A percentile compares a stretch with the other conserved stretches of the same genome.
Conservation (phyloP, 2,888 invertebrate species). For the Graphium colonna region DNA sequence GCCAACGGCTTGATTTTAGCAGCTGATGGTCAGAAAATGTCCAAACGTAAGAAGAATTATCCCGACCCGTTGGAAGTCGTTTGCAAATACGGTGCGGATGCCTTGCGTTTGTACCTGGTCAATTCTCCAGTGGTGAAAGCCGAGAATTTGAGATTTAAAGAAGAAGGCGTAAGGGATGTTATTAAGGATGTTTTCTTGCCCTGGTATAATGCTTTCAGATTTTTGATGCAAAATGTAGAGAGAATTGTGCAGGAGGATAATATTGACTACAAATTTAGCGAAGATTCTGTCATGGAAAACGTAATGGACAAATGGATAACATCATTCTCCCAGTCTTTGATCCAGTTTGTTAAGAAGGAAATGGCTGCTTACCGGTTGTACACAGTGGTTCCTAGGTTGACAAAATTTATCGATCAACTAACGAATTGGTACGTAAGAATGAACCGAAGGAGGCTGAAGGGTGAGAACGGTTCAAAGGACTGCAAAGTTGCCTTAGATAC, state of each 20-base stretch:
- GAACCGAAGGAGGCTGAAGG: constrained; percentile 97
- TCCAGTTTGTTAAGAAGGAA: constrained; percentile 93
- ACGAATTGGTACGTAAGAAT: constrained; percentile 99
- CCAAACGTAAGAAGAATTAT: constrained; percentile 98
- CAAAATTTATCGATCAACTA: constrained; percentile 97
- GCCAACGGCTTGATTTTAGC: constrained; percentile 97
- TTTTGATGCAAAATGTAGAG: constrained; percentile 95
- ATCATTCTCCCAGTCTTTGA: constrained; percentile 96
- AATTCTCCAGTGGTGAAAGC: constrained; percentile 99
- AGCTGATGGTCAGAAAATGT: constrained; percentile 99
- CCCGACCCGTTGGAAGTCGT: constrained; percentile 97
- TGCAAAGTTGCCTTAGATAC: constrained; percentile 92
- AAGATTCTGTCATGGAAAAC: constrained; percentile 80
- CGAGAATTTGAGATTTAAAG: constrained; percentile 97
- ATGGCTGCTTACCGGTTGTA: constrained; percentile 97
- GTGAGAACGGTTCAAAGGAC: constrained; percentile 90
- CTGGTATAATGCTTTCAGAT: constrained; percentile 96
- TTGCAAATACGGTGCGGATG: constrained; percentile 97
- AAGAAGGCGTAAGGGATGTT: constrained; percentile 97
- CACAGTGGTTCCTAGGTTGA: constrained; percentile 95
- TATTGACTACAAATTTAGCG: constrained; percentile 76
- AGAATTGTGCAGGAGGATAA: constrained; percentile 86
- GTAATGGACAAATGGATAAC: constrained; percentile 99
- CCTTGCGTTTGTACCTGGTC: constrained; percentile 95
- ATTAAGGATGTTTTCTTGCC: constrained; percentile 98